Evolutionary conservation across 2,797 vertebrate species (phyloP).

Genomic region (Muscicapa striata): DNA sequence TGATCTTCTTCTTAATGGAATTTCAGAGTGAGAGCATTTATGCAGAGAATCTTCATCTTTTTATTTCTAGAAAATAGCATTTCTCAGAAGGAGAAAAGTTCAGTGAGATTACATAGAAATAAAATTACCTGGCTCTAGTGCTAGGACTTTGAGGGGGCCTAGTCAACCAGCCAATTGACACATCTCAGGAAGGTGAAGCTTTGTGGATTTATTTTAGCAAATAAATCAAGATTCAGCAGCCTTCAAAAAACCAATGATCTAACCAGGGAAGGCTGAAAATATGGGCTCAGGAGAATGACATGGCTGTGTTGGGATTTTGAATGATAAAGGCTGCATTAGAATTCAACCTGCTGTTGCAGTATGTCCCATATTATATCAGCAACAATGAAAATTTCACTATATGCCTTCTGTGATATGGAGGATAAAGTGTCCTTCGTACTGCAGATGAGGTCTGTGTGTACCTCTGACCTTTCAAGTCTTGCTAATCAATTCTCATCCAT

Average conservation of each 20-base stretch:
- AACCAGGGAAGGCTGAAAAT: neutral
- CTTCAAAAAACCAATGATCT: neutral
- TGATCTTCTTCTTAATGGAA: neutral
- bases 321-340: neutral
- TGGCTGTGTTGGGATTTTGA: neutral
- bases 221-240: neutral
- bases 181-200: neutral
- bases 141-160: neutral
- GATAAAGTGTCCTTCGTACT: neutral
- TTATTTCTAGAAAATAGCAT: neutral
- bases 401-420: neutral
- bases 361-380: neutral
- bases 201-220: neutral
- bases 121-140: neutral
- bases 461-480: constrained; percentile 32
- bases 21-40: neutral
- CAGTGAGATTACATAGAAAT: neutral
- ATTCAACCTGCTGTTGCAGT: neutral
- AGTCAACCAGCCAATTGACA: neutral
- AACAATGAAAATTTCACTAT: neutral
- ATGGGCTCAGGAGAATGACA: neutral
- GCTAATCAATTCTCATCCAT: constrained; percentile 41
- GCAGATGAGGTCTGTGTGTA: neutral
- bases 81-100: neutral
- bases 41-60: neutral